Percentiles rank a stretch among this genome's conserved stretches.
phyloP scores from a whole-genome alignment of 2,113 vertebrate genomes.

The Phrynosoma blainvillii region DNA sequence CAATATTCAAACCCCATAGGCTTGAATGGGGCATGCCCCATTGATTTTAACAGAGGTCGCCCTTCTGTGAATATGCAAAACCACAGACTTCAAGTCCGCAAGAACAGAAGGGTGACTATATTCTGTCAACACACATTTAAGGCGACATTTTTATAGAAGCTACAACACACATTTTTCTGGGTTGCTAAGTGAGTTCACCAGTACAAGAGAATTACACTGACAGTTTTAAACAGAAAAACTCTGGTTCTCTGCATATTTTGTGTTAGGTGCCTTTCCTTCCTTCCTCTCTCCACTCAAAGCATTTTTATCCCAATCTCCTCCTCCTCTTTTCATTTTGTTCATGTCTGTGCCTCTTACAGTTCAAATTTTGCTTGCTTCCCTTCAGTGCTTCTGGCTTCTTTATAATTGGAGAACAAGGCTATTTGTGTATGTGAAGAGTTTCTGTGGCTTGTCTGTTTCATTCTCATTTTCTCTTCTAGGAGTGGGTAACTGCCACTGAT shows the following conservation, averaged over 20 bases:
- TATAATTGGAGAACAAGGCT: background rate
- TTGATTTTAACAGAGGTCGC: too few species aligned
- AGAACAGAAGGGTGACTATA: too few species aligned
- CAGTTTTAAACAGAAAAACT: background rate
- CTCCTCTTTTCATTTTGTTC: background rate
- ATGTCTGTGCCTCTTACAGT: background rate
- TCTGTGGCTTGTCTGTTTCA: constrained; percentile 1
- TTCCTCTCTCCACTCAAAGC: background rate
- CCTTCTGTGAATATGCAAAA: too few species aligned
- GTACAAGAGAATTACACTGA: background rate
- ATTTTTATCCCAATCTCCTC: background rate
- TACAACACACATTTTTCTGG: background rate
- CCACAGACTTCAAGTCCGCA: too few species aligned
- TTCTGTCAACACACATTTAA: too few species aligned
- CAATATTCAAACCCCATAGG: too few species aligned
- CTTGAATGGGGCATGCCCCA: too few species aligned
- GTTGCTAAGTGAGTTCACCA: background rate
- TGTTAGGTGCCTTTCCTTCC: background rate
- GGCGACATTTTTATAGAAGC: background rate
- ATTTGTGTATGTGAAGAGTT: background rate
- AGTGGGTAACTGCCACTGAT: constrained; percentile 98
- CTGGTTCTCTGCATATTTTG: background rate
- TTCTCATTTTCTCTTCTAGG: constrained; percentile 72
- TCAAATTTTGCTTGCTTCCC: background rate
- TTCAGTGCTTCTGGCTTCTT: background rate